Evolutionary conservation across 2,888 invertebrate genomes (phyloP), one percentile per base, ranked within the genome.

Genomic region (Diarsia dahlii): DNA sequence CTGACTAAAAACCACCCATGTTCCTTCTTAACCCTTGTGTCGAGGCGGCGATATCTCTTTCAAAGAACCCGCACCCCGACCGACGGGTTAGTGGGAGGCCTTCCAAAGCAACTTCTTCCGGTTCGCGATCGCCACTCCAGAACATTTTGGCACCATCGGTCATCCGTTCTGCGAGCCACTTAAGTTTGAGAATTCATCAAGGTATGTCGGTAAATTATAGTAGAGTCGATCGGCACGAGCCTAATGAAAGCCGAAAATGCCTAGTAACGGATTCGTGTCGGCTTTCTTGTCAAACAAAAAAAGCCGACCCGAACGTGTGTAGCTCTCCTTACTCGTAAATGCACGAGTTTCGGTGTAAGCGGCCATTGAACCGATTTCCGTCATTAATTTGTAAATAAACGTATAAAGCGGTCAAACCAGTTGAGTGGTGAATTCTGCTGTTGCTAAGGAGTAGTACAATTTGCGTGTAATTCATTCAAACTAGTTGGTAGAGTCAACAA

Each of bases 321-420:
- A 63, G n/a, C 12, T n/a, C n/a, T 63, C n/a, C 15, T 63, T 66
- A 70, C 46, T 62, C 46, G 23, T 62, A 74, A 74, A 76, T 71
- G 62, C 73, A 74, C 56, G 67, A 74, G 63, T 76, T 80, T 74
- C 45, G 72, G 54, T 20, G 46, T 52, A 50, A 54, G 50, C 46
- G 87, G 64, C 39, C 81, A 76, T 81, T 87, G 85, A 84, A 81
- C 84, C 60, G 58, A 76, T 73, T 76, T 84, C 81, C 87, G 60
- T 65, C 76, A 76, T 86, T 80, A 63, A 80, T 69, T 84, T 80
- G 75, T 74, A 79, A 80, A 87, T 87, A 81, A 87, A 77, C 77
- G 63, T 62, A 67, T 48, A 52, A 50, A 65, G 65, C 65, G 73
- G 80, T 71, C 67, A 73, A 80, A 87, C 85, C 67, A 60, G 84